Conservation (phyloP, 2,888 invertebrate genomes). For the Emesis furor region DNA sequence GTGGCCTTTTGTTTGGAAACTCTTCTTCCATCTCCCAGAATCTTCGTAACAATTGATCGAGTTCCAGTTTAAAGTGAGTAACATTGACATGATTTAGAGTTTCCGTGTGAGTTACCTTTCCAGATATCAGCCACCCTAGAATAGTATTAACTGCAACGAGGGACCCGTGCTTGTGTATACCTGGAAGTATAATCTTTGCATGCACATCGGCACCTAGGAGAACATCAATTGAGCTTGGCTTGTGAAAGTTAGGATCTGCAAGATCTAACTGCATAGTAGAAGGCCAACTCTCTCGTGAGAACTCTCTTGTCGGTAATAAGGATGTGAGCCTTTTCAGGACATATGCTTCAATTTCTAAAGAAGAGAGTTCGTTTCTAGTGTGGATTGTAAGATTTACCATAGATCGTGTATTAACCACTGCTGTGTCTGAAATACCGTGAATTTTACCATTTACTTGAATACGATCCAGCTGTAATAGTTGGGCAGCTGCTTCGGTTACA, state of each 20-base stretch:
- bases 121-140: conserved; percentile 69
- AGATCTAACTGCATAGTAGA: conserved; percentile 45
- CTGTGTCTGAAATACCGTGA: conserved; percentile 59
- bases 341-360: conserved; percentile 47
- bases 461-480: conserved; percentile 54
- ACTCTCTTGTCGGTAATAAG: conserved; percentile 35
- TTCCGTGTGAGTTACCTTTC: conserved; percentile 54
- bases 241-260: conserved; percentile 59
- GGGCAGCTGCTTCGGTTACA: conserved; percentile 57
- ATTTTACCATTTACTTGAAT: conserved; percentile 56
- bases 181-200: conserved; percentile 59
- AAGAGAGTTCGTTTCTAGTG: conserved; percentile 8
- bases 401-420: conserved; percentile 57
- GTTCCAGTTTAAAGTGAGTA: conserved; percentile 51
- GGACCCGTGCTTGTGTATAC: conserved; percentile 53
- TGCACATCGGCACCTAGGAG: conserved; percentile 64
- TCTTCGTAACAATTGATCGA: conserved; percentile 57
- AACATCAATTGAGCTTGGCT: conserved; percentile 64
- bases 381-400: conserved; percentile 52
- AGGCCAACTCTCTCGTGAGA: conserved; percentile 44
- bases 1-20: conserved; percentile 41
- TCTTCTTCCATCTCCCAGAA: conserved; percentile 72
- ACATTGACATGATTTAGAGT: conserved; percentile 36
- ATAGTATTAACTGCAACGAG: conserved; percentile 59
- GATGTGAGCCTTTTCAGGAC: conserved; percentile 58